These are phyloP conservation scores for Oryctes rhinoceros DNA, from an alignment of 1,140 invertebrate species.

Conservation along the genomic window DNA sequence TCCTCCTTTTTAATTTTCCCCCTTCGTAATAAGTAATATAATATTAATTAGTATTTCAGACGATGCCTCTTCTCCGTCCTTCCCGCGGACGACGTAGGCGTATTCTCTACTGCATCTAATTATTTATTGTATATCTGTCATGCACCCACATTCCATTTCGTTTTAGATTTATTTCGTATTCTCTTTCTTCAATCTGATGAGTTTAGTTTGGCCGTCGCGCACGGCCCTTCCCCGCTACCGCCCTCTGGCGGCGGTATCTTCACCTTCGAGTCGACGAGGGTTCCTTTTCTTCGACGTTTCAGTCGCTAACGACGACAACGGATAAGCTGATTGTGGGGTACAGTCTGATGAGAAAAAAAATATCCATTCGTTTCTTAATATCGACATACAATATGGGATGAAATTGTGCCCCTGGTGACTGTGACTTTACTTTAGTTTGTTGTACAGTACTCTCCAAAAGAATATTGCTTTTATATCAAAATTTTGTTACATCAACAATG, in stretches of 20 bases:
- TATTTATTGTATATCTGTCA: conserved; percentile 31
- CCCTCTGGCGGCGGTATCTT: neutral
- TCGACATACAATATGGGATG: no score
- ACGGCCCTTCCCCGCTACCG: neutral
- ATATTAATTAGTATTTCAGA: conserved; percentile 34
- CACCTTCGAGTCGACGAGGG: conserved; percentile 7
- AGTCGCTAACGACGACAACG: neutral
- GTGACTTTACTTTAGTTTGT: no score
- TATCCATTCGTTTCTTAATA: no score
- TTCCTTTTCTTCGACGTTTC: neutral
- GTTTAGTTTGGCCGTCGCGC: neutral
- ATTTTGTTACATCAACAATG: no score
- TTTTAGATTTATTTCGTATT: conserved; percentile 26
- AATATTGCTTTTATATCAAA: no score
- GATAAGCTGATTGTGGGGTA: no score
- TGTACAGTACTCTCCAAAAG: no score
- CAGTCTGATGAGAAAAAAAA: no score
- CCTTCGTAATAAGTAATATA: conserved; percentile 24
- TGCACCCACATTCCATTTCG: conserved; percentile 33
- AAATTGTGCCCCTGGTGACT: no score
- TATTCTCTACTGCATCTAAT: conserved; percentile 35
- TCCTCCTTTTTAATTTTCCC: conserved; percentile 17
- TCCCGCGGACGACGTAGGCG: neutral
- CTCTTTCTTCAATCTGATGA: neutral
- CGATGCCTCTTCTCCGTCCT: neutral